Conservation (phyloP, 2,888 invertebrate genomes). For the Escarpia spicata region DNA sequence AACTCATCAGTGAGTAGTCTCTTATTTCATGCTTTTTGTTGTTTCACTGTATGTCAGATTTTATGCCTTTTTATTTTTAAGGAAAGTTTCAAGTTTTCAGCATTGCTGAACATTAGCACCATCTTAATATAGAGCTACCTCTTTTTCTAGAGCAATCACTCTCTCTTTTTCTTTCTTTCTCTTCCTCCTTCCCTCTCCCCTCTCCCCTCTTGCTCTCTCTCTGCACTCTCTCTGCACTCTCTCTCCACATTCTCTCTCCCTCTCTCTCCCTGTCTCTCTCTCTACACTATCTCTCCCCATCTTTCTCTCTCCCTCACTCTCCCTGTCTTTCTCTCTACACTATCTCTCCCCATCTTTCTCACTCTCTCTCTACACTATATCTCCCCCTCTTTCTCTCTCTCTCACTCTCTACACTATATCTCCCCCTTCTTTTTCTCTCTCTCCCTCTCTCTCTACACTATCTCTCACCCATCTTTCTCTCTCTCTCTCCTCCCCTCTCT, state of each 20-base stretch:
- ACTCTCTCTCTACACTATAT: no score
- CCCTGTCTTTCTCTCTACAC: slow-evolving; percentile 21
- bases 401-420: no score
- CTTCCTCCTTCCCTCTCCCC: not conserved
- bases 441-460: no score
- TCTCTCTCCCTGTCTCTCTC: slow-evolving; percentile 27
- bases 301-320: slow-evolving; percentile 19
- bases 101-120: not conserved
- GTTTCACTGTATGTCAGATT: not conserved
- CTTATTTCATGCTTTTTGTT: not conserved
- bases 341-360: no score
- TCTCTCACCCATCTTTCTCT: no score
- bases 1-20: slow-evolving; percentile 56
- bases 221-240: slow-evolving; percentile 25
- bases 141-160: not conserved
- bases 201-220: no score
- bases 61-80: slow-evolving; percentile 17
- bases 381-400: no score
- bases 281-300: slow-evolving; percentile 24
- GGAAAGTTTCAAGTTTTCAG: not conserved
- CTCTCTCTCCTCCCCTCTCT: no score
- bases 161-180: not conserved
- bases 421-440: no score
- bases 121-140: not conserved
- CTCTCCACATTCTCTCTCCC: slow-evolving; percentile 28